These are phyloP conservation scores for Linhomoeus sp. DNA, from an alignment of 2,888 invertebrate genomes.

Conservation along the genomic window DNA sequence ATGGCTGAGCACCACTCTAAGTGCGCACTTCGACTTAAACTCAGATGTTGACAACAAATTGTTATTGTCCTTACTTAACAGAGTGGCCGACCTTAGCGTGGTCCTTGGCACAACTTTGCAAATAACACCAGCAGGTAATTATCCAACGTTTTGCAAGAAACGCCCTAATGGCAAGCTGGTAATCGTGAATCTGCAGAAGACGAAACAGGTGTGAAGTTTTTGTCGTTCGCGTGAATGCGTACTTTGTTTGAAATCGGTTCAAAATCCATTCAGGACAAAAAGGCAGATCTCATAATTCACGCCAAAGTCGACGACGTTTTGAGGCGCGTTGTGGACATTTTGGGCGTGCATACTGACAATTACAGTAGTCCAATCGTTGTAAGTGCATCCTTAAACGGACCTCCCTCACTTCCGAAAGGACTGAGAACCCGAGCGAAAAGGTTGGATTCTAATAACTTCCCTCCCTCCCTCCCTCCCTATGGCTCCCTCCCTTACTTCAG, in stretches of 20 bases:
- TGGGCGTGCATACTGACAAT: too few species aligned
- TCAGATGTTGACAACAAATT: background rate
- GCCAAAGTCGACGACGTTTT: conserved; percentile 16
- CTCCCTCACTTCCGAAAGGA: too few species aligned
- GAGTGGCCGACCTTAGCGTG: conserved; percentile 61
- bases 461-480: too few species aligned
- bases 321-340: background rate
- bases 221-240: background rate
- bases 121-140: conserved; percentile 84
- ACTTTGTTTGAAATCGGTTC: background rate
- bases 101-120: conserved; percentile 91
- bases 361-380: too few species aligned
- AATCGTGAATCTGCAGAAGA: conserved; percentile 89
- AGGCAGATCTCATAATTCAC: conserved; percentile 17
- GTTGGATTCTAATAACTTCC: too few species aligned
- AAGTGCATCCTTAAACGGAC: too few species aligned
- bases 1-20: conserved; percentile 65
- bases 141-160: conserved; percentile 64
- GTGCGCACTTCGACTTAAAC: too few species aligned
- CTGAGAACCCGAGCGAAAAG: too few species aligned
- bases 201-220: conserved; percentile 58
- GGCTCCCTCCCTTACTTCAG: too few species aligned
- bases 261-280: conserved; percentile 10
- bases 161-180: conserved; percentile 60
- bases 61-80: background rate